Conservation (phyloP, 2,113 vertebrate genomes). For the Lathamus discolor region DNA sequence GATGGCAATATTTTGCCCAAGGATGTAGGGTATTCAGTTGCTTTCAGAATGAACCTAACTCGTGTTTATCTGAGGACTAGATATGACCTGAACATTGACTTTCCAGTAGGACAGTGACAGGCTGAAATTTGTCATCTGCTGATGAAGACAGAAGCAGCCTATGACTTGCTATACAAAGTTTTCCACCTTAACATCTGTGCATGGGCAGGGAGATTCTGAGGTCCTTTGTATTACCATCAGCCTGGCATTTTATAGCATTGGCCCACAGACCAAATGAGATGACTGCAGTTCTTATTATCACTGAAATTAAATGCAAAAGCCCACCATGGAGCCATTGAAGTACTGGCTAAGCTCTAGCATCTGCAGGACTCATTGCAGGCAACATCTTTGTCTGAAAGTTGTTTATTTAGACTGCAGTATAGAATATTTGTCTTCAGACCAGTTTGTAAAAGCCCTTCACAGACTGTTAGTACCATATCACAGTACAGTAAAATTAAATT, state of each 20-base stretch:
- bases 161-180: not conserved
- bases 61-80: not conserved
- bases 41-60: not conserved
- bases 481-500: not conserved
- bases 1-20: not conserved
- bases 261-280: not conserved
- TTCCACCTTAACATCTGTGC: not conserved
- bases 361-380: not conserved
- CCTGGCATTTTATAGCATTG: not conserved
- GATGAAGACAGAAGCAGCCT: not conserved
- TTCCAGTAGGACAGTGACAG: not conserved
- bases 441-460: not conserved
- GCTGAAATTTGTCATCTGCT: not conserved
- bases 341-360: not conserved
- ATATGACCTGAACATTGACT: not conserved
- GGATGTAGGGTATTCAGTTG: not conserved
- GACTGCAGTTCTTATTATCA: not conserved
- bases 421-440: not conserved
- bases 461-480: not conserved
- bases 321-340: not conserved
- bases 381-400: not conserved
- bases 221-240: not conserved
- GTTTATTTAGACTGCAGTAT: not conserved
- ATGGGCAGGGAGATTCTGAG: not conserved
- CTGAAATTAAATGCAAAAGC: not conserved